Evolutionary conservation across 1,140 invertebrate genomes (phyloP).

Genomic region (Atopsyche davidsoni): DNA sequence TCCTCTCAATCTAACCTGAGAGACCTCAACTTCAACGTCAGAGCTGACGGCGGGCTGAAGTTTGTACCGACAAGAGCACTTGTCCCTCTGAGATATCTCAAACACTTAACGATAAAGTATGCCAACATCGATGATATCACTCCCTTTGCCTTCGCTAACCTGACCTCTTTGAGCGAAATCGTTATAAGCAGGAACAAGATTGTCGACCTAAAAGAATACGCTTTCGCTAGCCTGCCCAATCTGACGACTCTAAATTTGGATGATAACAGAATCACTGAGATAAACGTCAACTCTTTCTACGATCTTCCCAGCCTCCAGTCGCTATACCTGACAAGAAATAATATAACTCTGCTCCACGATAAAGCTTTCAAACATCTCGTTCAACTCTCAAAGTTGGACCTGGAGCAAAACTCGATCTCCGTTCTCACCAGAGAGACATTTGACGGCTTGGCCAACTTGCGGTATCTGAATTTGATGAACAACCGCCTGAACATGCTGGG

Average conservation of each 20-base stretch:
- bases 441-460: constrained; percentile 58
- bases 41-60: constrained; percentile 55
- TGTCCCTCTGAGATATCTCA: constrained; percentile 57
- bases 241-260: constrained; percentile 61
- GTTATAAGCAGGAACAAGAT: constrained; percentile 63
- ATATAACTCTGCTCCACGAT: constrained; percentile 65
- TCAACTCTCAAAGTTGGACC: constrained; percentile 59
- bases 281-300: constrained; percentile 63
- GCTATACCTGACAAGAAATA: constrained; percentile 63
- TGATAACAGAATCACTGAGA: constrained; percentile 64
- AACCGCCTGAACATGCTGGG: constrained; percentile 67
- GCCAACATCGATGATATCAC: constrained; percentile 60
- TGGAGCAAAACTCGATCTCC: constrained; percentile 64
- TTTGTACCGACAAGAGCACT: constrained; percentile 65
- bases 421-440: constrained; percentile 65
- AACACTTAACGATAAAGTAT: constrained; percentile 61
- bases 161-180: constrained; percentile 59
- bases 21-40: constrained; percentile 63
- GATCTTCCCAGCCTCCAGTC: constrained; percentile 61
- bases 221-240: constrained; percentile 62
- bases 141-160: constrained; percentile 63
- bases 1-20: constrained; percentile 60
- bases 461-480: constrained; percentile 58
- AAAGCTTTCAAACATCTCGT: constrained; percentile 61
- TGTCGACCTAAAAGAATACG: constrained; percentile 52